These are phyloP conservation scores for Sepiola atlantica DNA, from an alignment of 2,888 invertebrate species.

Conservation along the genomic window DNA sequence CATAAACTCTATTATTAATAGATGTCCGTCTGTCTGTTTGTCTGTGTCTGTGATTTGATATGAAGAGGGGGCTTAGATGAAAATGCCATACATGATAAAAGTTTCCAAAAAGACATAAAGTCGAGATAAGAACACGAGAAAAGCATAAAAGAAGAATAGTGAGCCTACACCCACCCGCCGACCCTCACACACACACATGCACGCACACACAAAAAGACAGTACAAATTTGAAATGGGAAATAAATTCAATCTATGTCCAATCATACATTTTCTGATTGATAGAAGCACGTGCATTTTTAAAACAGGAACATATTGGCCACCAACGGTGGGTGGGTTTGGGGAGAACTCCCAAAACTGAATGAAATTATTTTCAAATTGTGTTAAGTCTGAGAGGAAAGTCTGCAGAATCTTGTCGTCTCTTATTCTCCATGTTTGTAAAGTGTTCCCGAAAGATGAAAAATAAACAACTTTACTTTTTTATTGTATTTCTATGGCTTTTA, in stretches of 20 bases:
- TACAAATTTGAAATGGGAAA: background rate
- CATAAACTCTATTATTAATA: no score
- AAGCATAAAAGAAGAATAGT: background rate
- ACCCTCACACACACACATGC: background rate
- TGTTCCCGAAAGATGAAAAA: background rate
- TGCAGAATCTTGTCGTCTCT: background rate
- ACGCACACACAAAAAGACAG: background rate
- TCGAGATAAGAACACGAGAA: background rate
- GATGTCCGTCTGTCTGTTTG: background rate
- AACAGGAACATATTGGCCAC: background rate
- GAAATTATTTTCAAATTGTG: background rate
- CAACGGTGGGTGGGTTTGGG: background rate
- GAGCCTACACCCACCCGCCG: no score
- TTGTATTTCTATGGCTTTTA: background rate
- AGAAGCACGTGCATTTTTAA: background rate
- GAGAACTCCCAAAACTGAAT: background rate
- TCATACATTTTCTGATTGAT: background rate
- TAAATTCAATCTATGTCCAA: constrained; percentile 11
- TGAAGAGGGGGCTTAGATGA: background rate
- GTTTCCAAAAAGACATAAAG: background rate
- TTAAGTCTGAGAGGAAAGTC: background rate
- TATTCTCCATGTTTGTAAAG: background rate
- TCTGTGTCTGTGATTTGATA: background rate
- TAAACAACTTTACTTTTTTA: background rate
- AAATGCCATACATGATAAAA: background rate